Evolutionary conservation across 2,797 vertebrate genomes (phyloP).

Genomic region (Tolypeutes matacus): DNA sequence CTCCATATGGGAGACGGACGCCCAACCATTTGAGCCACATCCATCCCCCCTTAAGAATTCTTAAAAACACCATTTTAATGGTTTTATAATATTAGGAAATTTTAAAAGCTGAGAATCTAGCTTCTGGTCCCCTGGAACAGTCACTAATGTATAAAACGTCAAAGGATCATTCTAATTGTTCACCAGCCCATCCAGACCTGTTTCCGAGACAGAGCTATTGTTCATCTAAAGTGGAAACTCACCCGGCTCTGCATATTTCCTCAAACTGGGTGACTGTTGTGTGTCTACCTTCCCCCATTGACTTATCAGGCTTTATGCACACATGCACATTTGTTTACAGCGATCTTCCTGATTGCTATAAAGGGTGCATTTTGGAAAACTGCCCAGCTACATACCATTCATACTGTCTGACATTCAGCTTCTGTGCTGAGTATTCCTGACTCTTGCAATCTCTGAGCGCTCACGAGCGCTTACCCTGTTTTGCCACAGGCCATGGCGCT

Average conservation of each 20-base stretch:
- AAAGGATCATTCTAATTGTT: conserved; percentile 5
- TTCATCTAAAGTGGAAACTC: conserved; percentile 72
- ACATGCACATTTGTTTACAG: conserved; percentile 80
- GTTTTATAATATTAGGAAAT: conserved; percentile 22
- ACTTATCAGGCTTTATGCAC: conserved; percentile 79
- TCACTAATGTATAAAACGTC: conserved; percentile 33
- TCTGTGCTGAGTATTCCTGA: conserved; percentile 70
- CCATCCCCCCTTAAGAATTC: conserved; percentile 34
- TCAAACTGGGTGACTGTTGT: conserved; percentile 41
- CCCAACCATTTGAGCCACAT: no score
- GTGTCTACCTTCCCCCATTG: conserved; percentile 55
- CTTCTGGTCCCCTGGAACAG: not conserved
- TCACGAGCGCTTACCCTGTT: not conserved
- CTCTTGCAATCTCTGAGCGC: conserved; percentile 59
- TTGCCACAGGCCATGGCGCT: not conserved
- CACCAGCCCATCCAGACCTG: conserved; percentile 18
- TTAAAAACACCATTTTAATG: not conserved
- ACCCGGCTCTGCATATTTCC: conserved; percentile 53
- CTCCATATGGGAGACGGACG: no score
- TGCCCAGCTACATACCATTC: conserved; percentile 81
- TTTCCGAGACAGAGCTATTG: conserved; percentile 69
- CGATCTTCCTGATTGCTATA: conserved; percentile 81
- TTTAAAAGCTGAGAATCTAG: conserved; percentile 47
- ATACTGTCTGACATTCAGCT: conserved; percentile 69
- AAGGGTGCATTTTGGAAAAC: conserved; percentile 74